Conservation (phyloP, 2,113 vertebrate genomes). For the Scatophagus argus region DNA sequence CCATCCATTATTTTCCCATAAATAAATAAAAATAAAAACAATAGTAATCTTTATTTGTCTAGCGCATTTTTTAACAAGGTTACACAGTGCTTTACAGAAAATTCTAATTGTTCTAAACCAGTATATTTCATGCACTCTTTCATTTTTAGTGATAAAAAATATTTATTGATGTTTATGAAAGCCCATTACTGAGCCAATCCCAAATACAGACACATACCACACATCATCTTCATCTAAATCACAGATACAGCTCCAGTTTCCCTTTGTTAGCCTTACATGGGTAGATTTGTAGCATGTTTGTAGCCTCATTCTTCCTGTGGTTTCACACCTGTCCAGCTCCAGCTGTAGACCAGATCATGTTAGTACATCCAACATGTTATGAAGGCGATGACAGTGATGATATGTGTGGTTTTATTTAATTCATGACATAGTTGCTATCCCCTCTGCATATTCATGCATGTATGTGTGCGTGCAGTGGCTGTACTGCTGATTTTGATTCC, state of each 20-base stretch:
- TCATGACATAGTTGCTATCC: slow-evolving; percentile 21
- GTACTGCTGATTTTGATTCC: slow-evolving; percentile 39
- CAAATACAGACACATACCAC: too few relatives aligned
- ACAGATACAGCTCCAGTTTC: background rate
- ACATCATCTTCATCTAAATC: background rate
- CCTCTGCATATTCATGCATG: slow-evolving; percentile 18
- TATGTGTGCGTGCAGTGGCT: slow-evolving; percentile 1
- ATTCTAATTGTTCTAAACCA: too few relatives aligned
- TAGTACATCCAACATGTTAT: background rate
- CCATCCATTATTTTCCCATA: too few relatives aligned
- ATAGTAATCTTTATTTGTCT: too few relatives aligned
- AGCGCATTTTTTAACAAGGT: too few relatives aligned
- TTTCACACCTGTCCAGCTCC: background rate
- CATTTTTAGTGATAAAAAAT: too few relatives aligned
- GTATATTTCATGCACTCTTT: too few relatives aligned
- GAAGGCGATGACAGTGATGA: background rate
- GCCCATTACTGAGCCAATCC: too few relatives aligned
- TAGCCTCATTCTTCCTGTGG: background rate
- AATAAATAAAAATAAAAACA: too few relatives aligned
- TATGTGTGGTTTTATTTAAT: slow-evolving; percentile 20
- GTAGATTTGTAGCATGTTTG: too few relatives aligned
- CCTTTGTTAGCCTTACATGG: background rate
- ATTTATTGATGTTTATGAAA: too few relatives aligned
- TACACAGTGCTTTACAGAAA: too few relatives aligned
- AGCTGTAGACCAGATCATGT: slow-evolving; percentile 4